Conservation (phyloP, 2,113 vertebrate genomes). For the Upupa epops region DNA sequence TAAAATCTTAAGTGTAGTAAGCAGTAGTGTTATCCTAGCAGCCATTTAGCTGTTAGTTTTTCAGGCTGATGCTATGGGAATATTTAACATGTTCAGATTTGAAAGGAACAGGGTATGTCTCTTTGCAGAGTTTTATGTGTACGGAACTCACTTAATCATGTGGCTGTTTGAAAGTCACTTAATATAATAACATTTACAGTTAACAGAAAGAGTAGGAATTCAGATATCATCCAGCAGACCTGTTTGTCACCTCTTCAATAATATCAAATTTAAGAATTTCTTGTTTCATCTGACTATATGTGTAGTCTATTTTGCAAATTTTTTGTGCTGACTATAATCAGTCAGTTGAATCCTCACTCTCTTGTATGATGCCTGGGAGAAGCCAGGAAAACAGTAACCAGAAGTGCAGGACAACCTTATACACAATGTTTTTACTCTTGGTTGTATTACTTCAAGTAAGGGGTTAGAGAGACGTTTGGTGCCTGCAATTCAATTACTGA, state of each 20-base stretch:
- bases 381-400: background rate
- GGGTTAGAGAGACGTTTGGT: no score
- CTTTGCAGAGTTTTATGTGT: background rate
- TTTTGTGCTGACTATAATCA: background rate
- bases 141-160: background rate
- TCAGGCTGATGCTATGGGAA: background rate
- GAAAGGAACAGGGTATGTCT: background rate
- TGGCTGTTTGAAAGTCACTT: background rate
- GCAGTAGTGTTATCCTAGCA: background rate
- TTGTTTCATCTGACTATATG: background rate
- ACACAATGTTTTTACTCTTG: background rate
- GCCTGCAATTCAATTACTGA: no score
- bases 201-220: background rate
- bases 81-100: background rate
- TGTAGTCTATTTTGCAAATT: background rate
- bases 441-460: no score
- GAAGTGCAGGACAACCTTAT: background rate
- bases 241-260: background rate
- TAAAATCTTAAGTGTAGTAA: background rate
- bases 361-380: background rate
- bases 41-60: fast-evolving
- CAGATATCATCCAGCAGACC: background rate
- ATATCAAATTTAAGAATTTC: background rate
- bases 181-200: fast-evolving
- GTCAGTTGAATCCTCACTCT: background rate